Evolutionary conservation across 2,113 vertebrate genomes (phyloP), one percentile per base, ranked within the genome.

Genomic region (Seriola dumerili): DNA sequence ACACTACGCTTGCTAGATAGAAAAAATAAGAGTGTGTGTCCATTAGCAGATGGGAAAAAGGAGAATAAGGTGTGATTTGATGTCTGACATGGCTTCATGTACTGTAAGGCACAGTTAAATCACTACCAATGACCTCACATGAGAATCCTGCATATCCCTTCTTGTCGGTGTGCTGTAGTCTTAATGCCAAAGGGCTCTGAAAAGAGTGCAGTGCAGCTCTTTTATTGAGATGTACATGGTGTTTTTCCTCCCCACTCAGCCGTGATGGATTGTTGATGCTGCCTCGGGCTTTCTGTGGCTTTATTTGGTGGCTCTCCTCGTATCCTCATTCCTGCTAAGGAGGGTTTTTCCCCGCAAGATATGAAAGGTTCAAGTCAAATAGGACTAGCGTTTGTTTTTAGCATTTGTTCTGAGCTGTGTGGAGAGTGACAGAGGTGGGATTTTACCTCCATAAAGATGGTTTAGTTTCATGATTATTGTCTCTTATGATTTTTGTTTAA

Each of bases 281-380:
- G 85, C 93, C 90, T 72, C 70, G 0, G 90, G 91, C 85, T 59
- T 4, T 4, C 34, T 57, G 59, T 46, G 64, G 25, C 74, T 90
- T 87, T 76, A 78, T 85, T 68, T 48, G 38, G 19, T 63, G 50
- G 10, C 40, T 81, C 40, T 52, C 29, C 29, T 8, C 52, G 72
- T 19, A 4, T 76, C 72, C 63, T 85, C 46, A 54, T 12, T 58
- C 38, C 72, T 57, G 34, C 64, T 62, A 44, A 0, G 8, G 52
- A 82, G 23, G 19, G 14, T 29, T 54, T 29, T 61, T 29, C 48
- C 52, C 64, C 42, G 29, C 34, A 16, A 44, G 25, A 77, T 66
- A 6, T 73, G 58, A 85, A 85, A 78, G 72, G 25, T 69, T 73
- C 62, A 16, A 66, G 50, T 29, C 36, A 68, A 73, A 71, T 4